Evolutionary conservation across 2,113 vertebrate genomes (phyloP).

Genomic region (Ibidorhyncha struthersii): DNA sequence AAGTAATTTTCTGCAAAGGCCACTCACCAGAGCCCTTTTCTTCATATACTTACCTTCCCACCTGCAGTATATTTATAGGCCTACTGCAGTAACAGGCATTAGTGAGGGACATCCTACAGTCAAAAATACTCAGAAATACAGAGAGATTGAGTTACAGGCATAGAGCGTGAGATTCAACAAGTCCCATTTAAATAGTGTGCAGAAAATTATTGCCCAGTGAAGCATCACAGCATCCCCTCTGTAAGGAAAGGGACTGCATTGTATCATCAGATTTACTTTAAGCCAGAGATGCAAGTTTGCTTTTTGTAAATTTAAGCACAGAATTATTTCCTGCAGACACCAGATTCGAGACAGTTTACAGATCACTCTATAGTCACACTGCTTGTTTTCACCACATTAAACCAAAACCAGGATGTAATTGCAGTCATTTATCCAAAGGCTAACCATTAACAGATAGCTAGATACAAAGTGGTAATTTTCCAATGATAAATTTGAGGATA

Average conservation of each 20-base stretch:
- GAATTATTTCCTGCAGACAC: constrained; percentile 69
- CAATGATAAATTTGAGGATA: not conserved
- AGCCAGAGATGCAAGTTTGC: constrained; percentile 22
- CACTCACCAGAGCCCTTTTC: constrained; percentile 90
- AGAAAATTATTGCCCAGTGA: constrained; percentile 54
- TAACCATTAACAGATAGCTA: not conserved
- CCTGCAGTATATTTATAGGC: constrained; percentile 91
- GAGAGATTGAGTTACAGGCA: constrained; percentile 72
- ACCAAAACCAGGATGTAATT: not conserved
- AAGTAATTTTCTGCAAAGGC: constrained; percentile 83
- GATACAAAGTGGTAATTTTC: not conserved
- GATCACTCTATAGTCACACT: not conserved
- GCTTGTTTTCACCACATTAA: not conserved
- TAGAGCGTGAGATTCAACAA: constrained; percentile 59
- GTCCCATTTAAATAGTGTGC: constrained; percentile 55
- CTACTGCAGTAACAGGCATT: constrained; percentile 89
- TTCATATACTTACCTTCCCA: constrained; percentile 90
- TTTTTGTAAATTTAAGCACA: constrained; percentile 41
- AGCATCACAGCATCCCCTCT: constrained; percentile 2
- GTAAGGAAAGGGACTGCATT: not conserved
- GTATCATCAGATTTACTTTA: constrained; percentile 17
- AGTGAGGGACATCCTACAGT: constrained; percentile 90
- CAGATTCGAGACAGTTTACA: constrained; percentile 15
- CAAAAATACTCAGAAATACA: constrained; percentile 88
- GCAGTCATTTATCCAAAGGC: not conserved